These are phyloP conservation scores for Scyliorhinus canicula DNA, from an alignment of 2,797 vertebrate genomes.

Conservation along the genomic window DNA sequence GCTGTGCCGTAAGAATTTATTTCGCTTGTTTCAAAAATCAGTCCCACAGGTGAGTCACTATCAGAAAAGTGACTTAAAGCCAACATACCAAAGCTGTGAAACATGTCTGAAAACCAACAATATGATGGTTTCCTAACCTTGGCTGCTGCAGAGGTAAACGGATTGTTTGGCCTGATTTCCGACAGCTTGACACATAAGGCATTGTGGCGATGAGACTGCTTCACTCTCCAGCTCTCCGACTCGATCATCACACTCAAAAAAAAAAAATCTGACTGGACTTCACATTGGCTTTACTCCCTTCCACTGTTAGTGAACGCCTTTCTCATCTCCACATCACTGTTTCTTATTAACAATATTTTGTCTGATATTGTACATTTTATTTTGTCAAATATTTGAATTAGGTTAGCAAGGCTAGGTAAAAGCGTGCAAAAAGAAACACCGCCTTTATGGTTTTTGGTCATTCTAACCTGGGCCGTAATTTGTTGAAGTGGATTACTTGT, in stretches of 20 bases:
- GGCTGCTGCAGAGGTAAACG: not conserved
- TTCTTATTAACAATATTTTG: not conserved
- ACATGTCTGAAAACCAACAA: not conserved
- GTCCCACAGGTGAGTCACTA: not conserved
- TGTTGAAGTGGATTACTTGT: not conserved
- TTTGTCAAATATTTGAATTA: not conserved
- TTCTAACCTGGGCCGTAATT: not conserved
- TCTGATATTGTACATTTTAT: not conserved
- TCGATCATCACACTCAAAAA: not conserved
- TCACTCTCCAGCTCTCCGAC: not conserved
- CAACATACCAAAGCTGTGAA: constrained; percentile 16
- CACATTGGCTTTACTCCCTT: not conserved
- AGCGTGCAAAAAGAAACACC: not conserved
- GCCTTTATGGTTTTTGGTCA: not conserved
- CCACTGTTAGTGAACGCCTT: not conserved
- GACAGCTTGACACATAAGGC: not conserved
- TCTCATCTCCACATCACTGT: not conserved
- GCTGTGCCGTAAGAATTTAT: not conserved
- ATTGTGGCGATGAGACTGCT: not conserved
- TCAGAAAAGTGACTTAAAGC: not conserved
- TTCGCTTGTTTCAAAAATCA: not conserved
- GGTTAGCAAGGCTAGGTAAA: not conserved
- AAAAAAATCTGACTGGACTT: constrained; percentile 9
- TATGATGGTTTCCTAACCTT: not conserved
- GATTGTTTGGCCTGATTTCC: not conserved